Base-by-base conservation (phyloP, 2,113 vertebrate genomes). In the Melozone crissalis region DNA sequence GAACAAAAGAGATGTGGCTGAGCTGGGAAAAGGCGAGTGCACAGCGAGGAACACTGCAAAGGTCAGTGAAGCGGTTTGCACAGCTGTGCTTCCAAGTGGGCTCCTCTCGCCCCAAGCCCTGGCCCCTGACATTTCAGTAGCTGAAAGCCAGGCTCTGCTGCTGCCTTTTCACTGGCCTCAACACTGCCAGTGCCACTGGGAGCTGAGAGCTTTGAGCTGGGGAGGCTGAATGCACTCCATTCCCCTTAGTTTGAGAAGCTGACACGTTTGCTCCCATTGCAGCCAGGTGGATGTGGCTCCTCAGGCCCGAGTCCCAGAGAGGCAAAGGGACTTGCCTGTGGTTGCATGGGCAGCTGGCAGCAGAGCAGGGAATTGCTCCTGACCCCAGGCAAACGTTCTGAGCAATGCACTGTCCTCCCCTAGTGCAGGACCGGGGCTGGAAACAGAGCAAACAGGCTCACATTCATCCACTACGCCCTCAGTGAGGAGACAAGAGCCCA, bases 351-450 rank as follows among this genome's bases (percentile, higher is more conserved):
- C 55, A 43, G 3, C 16, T 57, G 66, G 37, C 49, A 80, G 43
- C 24, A 58, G n/a, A 72, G 44, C 18, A 44, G 33, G 72, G 61
- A 89, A 62, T 69, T 20, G 23, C 19, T 74, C 51, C 69, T 85
- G 44, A 65, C 47, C 39, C 19, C 0, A 0, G n/a, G 55, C 20
- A 83, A 85, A 22, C 1, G 3, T n/a, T 58, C 41, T 43, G 26
- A 63, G 43, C 77, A 58, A 10, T 0, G 4, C n/a, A 39, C 17
- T n/a, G 51, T 46, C 26, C 57, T 84, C 39, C 28, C 20, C 47
- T 47, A 2, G 8, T 19, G 15, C 8, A 71, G 46, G 24, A 16
- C 10, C 39, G n/a, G 15, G 37, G 14, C 43, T 93, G 39, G 46
- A 78, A 55, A 35, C 13, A 31, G 31, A 66, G 72, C 37, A 77